Conservation (phyloP, 1,140 invertebrate species). For the Drosophila melanica region DNA sequence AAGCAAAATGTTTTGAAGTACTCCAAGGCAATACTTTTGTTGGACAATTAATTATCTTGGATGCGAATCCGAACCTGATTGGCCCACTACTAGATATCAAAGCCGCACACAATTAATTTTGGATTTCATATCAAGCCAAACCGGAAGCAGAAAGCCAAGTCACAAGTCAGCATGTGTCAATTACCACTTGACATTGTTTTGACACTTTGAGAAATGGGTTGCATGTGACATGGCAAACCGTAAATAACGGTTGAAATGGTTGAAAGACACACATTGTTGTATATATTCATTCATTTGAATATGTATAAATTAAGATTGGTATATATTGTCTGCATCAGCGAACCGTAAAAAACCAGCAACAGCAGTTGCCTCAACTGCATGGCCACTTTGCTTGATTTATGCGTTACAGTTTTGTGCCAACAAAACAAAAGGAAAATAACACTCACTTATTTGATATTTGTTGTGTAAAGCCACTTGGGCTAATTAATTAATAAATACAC, state of each 20-base stretch:
- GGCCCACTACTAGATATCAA: not conserved
- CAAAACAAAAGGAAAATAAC: not conserved
- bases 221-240: slow-evolving; percentile 13
- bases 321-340: slow-evolving; percentile 1
- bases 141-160: slow-evolving; percentile 12
- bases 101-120: slow-evolving; percentile 36
- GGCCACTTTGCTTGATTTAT: slow-evolving; percentile 35
- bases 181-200: slow-evolving; percentile 76
- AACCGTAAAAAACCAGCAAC: not conserved
- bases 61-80: slow-evolving; percentile 5
- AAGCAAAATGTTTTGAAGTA: not conserved
- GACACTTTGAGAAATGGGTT: slow-evolving; percentile 71
- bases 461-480: slow-evolving; percentile 58
- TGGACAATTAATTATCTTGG: not conserved
- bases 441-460: not conserved
- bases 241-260: not conserved
- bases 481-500: slow-evolving; percentile 66
- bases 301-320: not conserved
- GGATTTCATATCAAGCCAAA: slow-evolving; percentile 18
- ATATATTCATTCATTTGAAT: not conserved
- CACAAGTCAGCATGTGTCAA: slow-evolving; percentile 74
- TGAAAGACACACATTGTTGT: not conserved
- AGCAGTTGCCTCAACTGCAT: slow-evolving; percentile 2
- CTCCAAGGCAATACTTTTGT: not conserved
- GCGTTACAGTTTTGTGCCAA: slow-evolving; percentile 8